Base-by-base conservation (phyloP, 2,113 vertebrate genomes). In the Chascanopsetta lugubris region DNA sequence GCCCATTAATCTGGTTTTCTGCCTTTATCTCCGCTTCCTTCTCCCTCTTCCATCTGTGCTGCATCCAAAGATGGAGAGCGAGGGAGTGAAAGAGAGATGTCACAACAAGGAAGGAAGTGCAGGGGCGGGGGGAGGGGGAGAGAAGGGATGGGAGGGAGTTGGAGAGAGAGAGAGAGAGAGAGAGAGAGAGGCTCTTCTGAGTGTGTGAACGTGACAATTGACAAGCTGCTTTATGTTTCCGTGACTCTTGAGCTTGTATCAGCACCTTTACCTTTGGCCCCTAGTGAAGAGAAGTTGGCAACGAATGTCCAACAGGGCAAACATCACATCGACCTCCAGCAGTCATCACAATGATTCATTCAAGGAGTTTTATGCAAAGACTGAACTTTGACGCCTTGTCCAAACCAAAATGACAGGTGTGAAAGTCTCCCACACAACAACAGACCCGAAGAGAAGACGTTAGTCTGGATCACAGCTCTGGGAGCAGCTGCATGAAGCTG, bases 1-100 rank as follows among this genome's bases (percentile, higher is more conserved):
- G 56, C 50, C 29, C 70, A 69, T 83, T 78, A 77, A 81, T 88
- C 77, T 77, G 65, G 61, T 85, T 85, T 87, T 81, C 49, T 84
- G 80, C 82, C 79, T 80, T 83, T 72, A 79, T 75, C 74, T 76
- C 30, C 3, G 18, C 72, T 79, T 87, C 83, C 74, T 86, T 77
- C 63, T n/a, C 69, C 46, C 29, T 69, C 74, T 57, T 60, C 60
- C 1, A 8, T 72, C 64, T 76, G 61, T 67, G 46, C 71, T 64
- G 48, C 45, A 72, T 68, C 77, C 56, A 72, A 54, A 61, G 51
- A 68, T 51, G 59, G 63, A 67, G 34, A 43, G 61, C 30, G 56
- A 75, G 63, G 4, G 32, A 66, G 12, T 27, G 47, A 75, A 56
- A 56, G 63, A 57, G 59, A 76, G 77, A 77, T 79, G 72, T 82